These are phyloP conservation scores for Streblospio benedicti DNA, from an alignment of 1,140 invertebrate genomes.

Conservation along the genomic window DNA sequence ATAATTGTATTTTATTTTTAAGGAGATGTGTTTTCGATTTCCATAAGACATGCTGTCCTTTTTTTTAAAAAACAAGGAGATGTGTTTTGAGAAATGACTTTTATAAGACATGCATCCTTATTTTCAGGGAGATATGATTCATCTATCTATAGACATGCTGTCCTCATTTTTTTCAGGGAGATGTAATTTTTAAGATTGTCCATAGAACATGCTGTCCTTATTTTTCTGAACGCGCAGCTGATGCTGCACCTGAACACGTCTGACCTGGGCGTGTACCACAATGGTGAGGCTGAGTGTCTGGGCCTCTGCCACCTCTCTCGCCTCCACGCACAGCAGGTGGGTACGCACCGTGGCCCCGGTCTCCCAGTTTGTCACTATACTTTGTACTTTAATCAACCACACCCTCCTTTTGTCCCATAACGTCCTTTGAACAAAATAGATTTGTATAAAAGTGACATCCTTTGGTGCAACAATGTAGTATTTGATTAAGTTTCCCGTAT, in stretches of 20 bases:
- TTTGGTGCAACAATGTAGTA: background rate
- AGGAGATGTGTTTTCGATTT: too few species aligned
- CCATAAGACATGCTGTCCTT: too few species aligned
- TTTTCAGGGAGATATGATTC: too few species aligned
- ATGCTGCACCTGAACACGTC: conserved; percentile 64
- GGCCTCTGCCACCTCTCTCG: conserved; percentile 62
- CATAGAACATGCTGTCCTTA: too few species aligned
- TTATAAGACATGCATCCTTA: too few species aligned
- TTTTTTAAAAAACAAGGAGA: too few species aligned
- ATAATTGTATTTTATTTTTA: too few species aligned
- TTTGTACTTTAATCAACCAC: background rate
- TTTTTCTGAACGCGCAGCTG: conserved; percentile 67
- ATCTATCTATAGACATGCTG: too few species aligned
- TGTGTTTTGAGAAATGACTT: too few species aligned
- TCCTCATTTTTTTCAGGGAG: too few species aligned
- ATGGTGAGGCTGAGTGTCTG: conserved; percentile 61
- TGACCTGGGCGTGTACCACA: conserved; percentile 54
- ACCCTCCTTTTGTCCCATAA: background rate
- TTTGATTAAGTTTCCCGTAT: background rate
- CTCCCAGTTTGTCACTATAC: background rate
- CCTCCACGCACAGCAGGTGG: conserved; percentile 53
- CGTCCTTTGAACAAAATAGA: background rate
- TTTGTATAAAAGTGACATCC: background rate
- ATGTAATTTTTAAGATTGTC: too few species aligned
- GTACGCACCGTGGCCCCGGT: background rate